Percentiles rank a stretch among this genome's conserved stretches.
phyloP scores from a whole-genome alignment of 2,888 invertebrate genomes.

The Drosophila tripunctata region DNA sequence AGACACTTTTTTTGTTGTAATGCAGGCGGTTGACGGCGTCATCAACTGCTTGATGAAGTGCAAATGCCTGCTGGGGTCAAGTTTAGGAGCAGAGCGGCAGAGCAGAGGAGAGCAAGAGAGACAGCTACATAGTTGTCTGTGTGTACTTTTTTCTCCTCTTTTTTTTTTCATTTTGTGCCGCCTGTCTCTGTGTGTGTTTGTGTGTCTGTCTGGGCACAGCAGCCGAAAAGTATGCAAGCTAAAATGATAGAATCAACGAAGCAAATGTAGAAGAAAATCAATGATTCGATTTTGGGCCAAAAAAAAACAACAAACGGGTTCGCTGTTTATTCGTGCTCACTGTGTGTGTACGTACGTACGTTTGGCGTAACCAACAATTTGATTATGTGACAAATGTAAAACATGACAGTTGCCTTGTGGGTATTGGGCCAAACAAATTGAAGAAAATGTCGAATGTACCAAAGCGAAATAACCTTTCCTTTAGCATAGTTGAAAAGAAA shows the following conservation, averaged over 20 bases:
- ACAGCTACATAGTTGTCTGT: slow-evolving; percentile 19
- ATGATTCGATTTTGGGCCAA: slow-evolving; percentile 63
- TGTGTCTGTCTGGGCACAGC: slow-evolving; percentile 52
- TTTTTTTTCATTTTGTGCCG: slow-evolving; percentile 11
- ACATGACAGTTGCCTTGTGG: slow-evolving; percentile 52
- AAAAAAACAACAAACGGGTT: slow-evolving; percentile 11
- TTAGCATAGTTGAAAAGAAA: not conserved
- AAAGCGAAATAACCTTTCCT: not conserved
- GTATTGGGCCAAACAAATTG: slow-evolving; percentile 24
- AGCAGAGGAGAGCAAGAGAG: slow-evolving; percentile 25
- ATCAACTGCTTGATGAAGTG: slow-evolving; percentile 68
- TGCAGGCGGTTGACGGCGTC: slow-evolving; percentile 44
- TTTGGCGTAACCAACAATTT: slow-evolving; percentile 41
- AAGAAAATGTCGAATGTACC: not conserved
- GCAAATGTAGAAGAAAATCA: slow-evolving; percentile 70
- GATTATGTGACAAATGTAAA: slow-evolving; percentile 59
- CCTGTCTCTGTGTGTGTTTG: slow-evolving; percentile 27
- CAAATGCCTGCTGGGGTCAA: slow-evolving; percentile 74
- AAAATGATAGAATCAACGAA: slow-evolving; percentile 38
- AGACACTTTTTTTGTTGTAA: slow-evolving; percentile 43
- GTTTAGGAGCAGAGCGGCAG: slow-evolving; percentile 63
- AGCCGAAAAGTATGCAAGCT: slow-evolving; percentile 41
- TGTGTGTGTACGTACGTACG: no score
- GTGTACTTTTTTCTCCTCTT: no score
- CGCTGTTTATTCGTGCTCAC: not conserved